Base-by-base conservation (phyloP, 2,113 vertebrate genomes). In the Tympanuchus pallidicinctus region DNA sequence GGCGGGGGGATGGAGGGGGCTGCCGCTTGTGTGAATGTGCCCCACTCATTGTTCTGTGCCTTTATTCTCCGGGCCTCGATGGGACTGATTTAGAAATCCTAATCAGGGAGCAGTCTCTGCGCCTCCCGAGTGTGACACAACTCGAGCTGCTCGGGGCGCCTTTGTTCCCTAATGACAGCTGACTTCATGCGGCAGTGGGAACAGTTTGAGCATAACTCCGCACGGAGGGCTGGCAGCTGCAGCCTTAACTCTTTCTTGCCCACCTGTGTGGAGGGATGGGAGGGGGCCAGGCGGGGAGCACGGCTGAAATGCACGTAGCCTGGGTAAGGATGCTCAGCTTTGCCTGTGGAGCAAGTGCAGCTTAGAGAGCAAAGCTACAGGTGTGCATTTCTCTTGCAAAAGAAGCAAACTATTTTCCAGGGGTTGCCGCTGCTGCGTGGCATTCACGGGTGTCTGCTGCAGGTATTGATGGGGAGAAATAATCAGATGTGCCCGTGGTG, bases 101-200 rank as follows among this genome's bases (percentile, higher is more conserved):
- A 97, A 97, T 98, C 97, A 97, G 97, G 96, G 97, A 96, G 93
- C 95, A 95, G 96, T 82, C 97, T 92, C 94, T 11, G 78, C 75
- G 92, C 96, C 96, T 97, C 96, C 97, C 67, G 96, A 96, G 96
- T 96, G 96, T 96, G 97, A 97, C 97, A 96, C 85, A 95, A 95
- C 96, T 94, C 86, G 95, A 97, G 97, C 88, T 61, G 97, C 97
- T 96, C 90, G 93, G 97, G 95, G 94, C 64, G 91, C 95, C 96
- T 98, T 98, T 98, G 97, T 97, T 97, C 97, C 96, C 96, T 64
- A 75, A 90, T 97, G 98, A 98, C 98, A 98, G 97, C 98, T 98
- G 98, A 98, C 97, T 98, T 94, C 95, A 97, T 97, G 96, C 92
- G 18, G 96, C 98, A 97, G 92, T 98, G 97, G 97, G 97, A 98